Base-by-base conservation (phyloP, 1,140 invertebrate species). In the Drosophila watanabei region DNA sequence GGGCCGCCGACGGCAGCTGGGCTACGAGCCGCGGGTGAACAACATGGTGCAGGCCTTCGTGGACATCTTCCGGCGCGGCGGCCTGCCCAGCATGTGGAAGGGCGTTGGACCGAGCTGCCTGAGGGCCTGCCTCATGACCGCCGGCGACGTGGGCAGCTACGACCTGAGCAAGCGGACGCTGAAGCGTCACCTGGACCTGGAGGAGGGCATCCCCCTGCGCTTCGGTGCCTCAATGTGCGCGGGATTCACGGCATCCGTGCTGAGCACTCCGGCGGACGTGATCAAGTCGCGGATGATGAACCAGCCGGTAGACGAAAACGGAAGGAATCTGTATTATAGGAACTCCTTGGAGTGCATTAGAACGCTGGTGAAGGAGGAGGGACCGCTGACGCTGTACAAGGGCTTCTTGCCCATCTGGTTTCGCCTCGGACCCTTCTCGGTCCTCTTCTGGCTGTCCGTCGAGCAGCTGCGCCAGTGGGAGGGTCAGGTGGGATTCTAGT, bases 221-320 rank as follows among this genome's bases (percentile, higher is more conserved):
- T 66, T 89, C 0, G n/a, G 66, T 0, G 61, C 86, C 13, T 78
- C 85, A 2, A 63, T 89, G 57, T 32, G 68, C 2, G 81, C 85
- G 3, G 85, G 85, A 0, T n/a, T 81, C 0, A 60, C 43, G 8
- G 85, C 81, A 11, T 71, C 73, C 39, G 28, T 79, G 11, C 68
- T 89, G 6, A 90, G 86, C 35, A 72, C 54, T 56, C 85, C 85
- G 13, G 66, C 79, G 1, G 86, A 89, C 32, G 85, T 89, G 11
- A 61, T 89, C 10, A 85, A 85, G 13, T 79, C 75, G 0, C 71
- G 82, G 2, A 52, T 89, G n/a, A 79, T 85, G 81, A 81, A 82
- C 51, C 81, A 89, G 46, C 73, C 78, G 7, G 28, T n/a, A 73
- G 84, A 14, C 43, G 28, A 20, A 46, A 65, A 28, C 0, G 84